These are phyloP conservation scores for Chrysaora quinquecirrha DNA, from an alignment of 30 jellyfish, hydroid and myxozoan genomes.

Conservation along the genomic window DNA sequence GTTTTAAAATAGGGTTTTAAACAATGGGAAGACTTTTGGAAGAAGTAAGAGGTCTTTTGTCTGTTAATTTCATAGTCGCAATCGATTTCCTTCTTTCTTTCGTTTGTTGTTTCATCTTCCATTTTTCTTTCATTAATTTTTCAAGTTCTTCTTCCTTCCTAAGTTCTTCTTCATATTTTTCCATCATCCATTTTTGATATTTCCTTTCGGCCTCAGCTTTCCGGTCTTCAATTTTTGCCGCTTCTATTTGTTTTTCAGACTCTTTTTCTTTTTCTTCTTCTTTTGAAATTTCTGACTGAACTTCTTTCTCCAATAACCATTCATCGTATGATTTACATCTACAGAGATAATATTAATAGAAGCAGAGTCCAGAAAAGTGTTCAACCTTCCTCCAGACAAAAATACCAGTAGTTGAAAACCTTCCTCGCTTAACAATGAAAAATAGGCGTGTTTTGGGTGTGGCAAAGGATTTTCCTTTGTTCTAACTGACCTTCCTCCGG, in stretches of 20 bases:
- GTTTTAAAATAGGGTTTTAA: no score
- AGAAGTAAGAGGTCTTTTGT: background rate
- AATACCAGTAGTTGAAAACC: no score
- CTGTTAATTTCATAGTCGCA: background rate
- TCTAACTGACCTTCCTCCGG: no score
- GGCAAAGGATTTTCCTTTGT: no score
- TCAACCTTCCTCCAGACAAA: no score
- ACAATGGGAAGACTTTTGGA: slow-evolving; percentile 36
- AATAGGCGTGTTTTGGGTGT: no score
- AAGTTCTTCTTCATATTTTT: slow-evolving; percentile 52
- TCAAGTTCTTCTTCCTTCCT: slow-evolving; percentile 43
- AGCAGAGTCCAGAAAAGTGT: no score
- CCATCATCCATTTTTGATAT: slow-evolving; percentile 62
- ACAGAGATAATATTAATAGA: background rate
- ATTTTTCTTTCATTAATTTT: slow-evolving; percentile 40
- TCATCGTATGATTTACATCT: slow-evolving; percentile 37
- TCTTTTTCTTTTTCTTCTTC: slow-evolving; percentile 42
- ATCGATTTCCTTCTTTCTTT: slow-evolving; percentile 43
- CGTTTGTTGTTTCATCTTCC: slow-evolving; percentile 48
- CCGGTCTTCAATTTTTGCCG: slow-evolving; percentile 24
- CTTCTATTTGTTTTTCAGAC: slow-evolving; percentile 11
- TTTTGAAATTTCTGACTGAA: slow-evolving; percentile 1
- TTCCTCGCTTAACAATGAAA: no score
- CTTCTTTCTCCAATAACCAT: slow-evolving; percentile 55
- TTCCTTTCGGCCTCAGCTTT: slow-evolving; percentile 49